Evolutionary conservation across 2,797 vertebrate genomes (phyloP).

Genomic region (Characodon lateralis): DNA sequence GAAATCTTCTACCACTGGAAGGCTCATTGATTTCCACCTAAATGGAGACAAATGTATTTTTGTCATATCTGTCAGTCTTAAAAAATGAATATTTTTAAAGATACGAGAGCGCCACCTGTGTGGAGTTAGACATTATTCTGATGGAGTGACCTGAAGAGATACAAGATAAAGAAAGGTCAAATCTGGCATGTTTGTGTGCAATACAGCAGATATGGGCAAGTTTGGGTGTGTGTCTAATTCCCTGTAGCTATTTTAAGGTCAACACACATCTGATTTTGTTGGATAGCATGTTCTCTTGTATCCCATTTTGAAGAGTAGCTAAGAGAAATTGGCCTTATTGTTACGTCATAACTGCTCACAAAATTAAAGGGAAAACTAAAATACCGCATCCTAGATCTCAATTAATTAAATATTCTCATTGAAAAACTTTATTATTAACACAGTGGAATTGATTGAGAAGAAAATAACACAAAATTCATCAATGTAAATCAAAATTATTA

Average conservation of each 20-base stretch:
- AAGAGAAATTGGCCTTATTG: not conserved
- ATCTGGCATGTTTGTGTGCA: not conserved
- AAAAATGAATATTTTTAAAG: not conserved
- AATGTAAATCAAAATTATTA: too few species aligned
- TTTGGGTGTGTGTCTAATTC: not conserved
- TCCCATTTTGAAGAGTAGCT: not conserved
- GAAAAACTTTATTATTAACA: too few species aligned
- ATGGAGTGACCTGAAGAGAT: not conserved
- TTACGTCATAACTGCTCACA: not conserved
- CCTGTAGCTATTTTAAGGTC: not conserved
- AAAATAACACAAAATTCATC: too few species aligned
- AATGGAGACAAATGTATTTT: not conserved
- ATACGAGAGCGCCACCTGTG: not conserved
- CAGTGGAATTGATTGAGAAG: too few species aligned
- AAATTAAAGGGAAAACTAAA: too few species aligned
- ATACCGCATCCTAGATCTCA: too few species aligned
- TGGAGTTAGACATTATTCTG: not conserved
- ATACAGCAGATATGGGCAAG: not conserved
- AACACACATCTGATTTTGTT: not conserved
- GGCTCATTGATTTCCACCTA: too few species aligned
- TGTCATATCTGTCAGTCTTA: not conserved
- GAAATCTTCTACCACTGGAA: too few species aligned
- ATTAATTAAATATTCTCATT: too few species aligned
- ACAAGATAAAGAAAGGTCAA: not conserved
- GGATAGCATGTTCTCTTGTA: not conserved